Percentiles rank a stretch among this genome's conserved stretches.
Evolutionary conservation across 1,140 invertebrate species (phyloP).

Genomic region (Dinoponera quadriceps): DNA sequence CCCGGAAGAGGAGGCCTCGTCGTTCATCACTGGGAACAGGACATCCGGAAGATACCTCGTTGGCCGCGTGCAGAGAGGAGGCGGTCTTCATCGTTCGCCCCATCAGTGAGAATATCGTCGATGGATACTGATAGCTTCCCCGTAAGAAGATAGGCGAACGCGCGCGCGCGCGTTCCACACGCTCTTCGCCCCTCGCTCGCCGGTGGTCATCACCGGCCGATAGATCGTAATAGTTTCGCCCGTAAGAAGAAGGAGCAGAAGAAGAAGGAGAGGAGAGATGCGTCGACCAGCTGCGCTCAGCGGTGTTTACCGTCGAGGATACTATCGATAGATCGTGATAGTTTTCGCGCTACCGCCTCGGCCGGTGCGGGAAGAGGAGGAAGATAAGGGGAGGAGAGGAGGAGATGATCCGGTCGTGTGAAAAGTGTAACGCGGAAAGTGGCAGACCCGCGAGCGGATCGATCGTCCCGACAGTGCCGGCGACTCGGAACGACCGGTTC

Average conservation of each 20-base stretch:
- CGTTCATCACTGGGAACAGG: slow-evolving; percentile 42
- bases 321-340: slow-evolving; percentile 23
- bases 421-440: slow-evolving; percentile 29
- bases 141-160: slow-evolving; percentile 1
- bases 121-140: slow-evolving; percentile 10
- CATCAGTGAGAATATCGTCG: slow-evolving; percentile 14
- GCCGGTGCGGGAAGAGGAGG: not conserved
- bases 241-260: not conserved
- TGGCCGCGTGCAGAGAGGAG: not conserved
- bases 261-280: not conserved
- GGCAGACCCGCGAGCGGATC: slow-evolving; percentile 24
- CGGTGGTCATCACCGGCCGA: slow-evolving; percentile 8
- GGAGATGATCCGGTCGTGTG: not conserved
- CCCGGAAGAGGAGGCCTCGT: slow-evolving; percentile 38
- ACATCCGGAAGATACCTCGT: slow-evolving; percentile 43
- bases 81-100: slow-evolving; percentile 2
- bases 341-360: slow-evolving; percentile 19
- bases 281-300: not conserved
- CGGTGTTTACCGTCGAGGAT: not conserved
- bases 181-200: not conserved
- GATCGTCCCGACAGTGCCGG: slow-evolving; percentile 7
- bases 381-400: too few relatives aligned
- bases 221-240: slow-evolving; percentile 18
- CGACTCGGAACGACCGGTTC: not conserved
- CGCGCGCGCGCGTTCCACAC: not conserved